Conservation (phyloP, 1,140 invertebrate species). For the Heliothis subflexa region DNA sequence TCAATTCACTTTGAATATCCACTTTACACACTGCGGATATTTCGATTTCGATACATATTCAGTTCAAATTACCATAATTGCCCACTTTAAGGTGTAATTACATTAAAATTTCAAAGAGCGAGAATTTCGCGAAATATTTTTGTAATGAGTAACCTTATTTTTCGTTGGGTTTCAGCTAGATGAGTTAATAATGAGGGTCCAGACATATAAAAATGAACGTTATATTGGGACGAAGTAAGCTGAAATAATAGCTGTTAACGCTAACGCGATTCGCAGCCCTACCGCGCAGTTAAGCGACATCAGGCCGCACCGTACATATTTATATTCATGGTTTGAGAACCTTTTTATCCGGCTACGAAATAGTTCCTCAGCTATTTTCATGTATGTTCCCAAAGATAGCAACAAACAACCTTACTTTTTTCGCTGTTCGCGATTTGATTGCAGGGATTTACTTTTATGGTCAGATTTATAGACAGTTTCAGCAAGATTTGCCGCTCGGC, state of each 20-base stretch:
- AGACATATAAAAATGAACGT: constrained; percentile 21
- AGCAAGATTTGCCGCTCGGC: constrained; percentile 67
- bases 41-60: constrained; percentile 36
- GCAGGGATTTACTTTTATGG: constrained; percentile 84
- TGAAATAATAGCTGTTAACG: constrained; percentile 37
- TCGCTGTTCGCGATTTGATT: constrained; percentile 84
- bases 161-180: constrained; percentile 15
- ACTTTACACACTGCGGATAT: constrained; percentile 20
- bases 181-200: constrained; percentile 31
- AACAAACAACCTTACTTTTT: constrained; percentile 84
- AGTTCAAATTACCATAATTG: constrained; percentile 27
- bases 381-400: constrained; percentile 74
- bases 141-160: constrained; percentile 17
- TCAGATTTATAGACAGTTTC: constrained; percentile 82
- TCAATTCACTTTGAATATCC: constrained; percentile 42
- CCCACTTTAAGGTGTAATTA: constrained; percentile 20
- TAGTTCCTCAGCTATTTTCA: constrained; percentile 75
- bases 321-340: constrained; percentile 78
- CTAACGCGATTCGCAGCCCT: constrained; percentile 49
- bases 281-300: constrained; percentile 60
- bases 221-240: constrained; percentile 22
- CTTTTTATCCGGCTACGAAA: constrained; percentile 74
- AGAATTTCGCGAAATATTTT: constrained; percentile 10
- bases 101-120: constrained; percentile 1
- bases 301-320: constrained; percentile 70